phyloP scores from a whole-genome alignment of 2,113 vertebrate species.

The Misgurnus anguillicaudatus region DNA sequence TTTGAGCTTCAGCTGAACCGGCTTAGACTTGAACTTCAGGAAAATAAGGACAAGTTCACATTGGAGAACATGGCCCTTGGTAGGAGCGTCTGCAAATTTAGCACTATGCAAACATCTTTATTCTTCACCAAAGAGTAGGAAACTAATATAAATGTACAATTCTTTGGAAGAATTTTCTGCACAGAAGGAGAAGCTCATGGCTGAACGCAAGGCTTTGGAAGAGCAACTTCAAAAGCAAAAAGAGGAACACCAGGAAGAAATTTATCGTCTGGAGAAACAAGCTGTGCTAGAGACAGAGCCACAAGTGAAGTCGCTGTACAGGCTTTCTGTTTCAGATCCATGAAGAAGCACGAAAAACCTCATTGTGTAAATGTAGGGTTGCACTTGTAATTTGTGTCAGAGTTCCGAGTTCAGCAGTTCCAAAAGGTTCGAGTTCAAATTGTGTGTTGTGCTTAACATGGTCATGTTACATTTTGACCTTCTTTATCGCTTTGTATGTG shows the following conservation, averaged over 20 bases:
- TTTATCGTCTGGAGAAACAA: constrained; percentile 81
- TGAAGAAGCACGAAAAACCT: no score
- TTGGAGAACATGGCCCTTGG: constrained; percentile 76
- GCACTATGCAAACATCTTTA: neutral
- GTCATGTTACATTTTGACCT: no score
- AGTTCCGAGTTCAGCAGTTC: no score
- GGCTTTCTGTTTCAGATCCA: no score
- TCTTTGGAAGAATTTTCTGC: constrained; percentile 79
- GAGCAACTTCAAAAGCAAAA: constrained; percentile 71
- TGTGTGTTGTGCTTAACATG: no score
- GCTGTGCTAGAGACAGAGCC: constrained; percentile 74
- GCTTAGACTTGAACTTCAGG: constrained; percentile 72
- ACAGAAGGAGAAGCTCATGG: constrained; percentile 77
- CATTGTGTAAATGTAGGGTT: no score
- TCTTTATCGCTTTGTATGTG: no score
- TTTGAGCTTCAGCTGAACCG: constrained; percentile 72
- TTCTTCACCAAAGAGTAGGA: neutral
- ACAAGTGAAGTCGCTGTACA: no score
- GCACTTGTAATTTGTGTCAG: no score
- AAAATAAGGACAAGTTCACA: constrained; percentile 71
- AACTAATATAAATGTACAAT: no score
- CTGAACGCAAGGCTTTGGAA: constrained; percentile 67
- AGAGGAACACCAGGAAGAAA: constrained; percentile 65
- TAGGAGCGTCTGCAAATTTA: constrained; percentile 48
- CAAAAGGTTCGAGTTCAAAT: no score